Base-by-base conservation (phyloP, 2,797 vertebrate species). In the Etheostoma perlongum region DNA sequence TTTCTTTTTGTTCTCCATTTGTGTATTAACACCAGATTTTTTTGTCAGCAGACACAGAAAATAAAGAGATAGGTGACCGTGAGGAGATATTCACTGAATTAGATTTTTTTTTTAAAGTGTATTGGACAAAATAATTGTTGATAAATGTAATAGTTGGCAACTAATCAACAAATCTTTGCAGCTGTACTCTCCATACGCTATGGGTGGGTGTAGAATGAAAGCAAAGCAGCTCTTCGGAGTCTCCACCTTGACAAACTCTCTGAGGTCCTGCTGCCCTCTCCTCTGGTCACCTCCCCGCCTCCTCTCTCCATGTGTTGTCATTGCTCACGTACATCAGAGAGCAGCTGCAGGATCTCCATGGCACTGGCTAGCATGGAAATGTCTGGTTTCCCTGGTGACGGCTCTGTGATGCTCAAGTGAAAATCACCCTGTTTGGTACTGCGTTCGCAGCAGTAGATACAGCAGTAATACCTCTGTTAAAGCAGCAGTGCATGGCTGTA, bases 281-380 rank as follows among this genome's bases (percentile, higher is more conserved):
- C 18, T 16, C 19, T 40, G 40, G 10, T 40, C 21, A 4, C 51
- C 46, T 14, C 21, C 47, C 67, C 16, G 13, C 33, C 52, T 55
- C 48, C 55, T 11, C 52, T 4, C 58, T 15, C 33, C 60, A 7
- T 42, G 63, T 60, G 36, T 76, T 75, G 19, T 78, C 79, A 63
- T 57, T 65, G 2, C 64, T 74, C 57, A 12, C 59, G 67, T 27
- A 60, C 88, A 88, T 92, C 86, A 89, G 18, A 60, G 70, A 77
- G 83, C 86, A 85, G 86, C 88, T 79, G 86, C 82, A 76, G 80
- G 54, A 76, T 85, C 84, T 88, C 89, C 81, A 64, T 83, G 76
- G 77, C 85, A 51, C 86, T 75, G 73, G 90, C 91, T 83, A 74
- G 65, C 77, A 55, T 86, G 85, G 72, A 90, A 79, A 90, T 76